Evolutionary conservation across 2,888 invertebrate species (phyloP), one percentile per base, ranked within the genome.

Genomic region (Papilio protenor): DNA sequence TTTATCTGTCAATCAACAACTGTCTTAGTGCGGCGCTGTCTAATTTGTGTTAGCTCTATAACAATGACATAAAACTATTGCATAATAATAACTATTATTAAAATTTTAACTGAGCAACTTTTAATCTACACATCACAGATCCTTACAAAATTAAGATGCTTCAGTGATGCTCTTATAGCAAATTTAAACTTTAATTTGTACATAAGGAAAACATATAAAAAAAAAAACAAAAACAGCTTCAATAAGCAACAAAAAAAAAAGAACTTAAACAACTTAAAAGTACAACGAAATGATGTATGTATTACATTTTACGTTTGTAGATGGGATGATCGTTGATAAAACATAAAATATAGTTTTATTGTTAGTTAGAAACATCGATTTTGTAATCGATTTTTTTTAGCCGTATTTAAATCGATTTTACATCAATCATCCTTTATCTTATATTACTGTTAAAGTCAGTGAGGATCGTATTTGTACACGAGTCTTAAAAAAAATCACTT

Each of bases 41-140:
- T 57, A 66, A 11, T 57, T 2, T 40, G 21, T 73, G 55, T 72
- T 59, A 45, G 33, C 33, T 77, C 49, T 75, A 72, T 69, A 78
- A 78, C 71, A 72, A 71, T 27, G 75, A 76, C 73, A 84, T 84
- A 85, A 82, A 85, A 83, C 83, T 87, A 87, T 83, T 77, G 81
- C 81, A 82, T 81, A 77, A 80, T 83, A 85, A 85, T 83, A 86
- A 84, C 83, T 82, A 84, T 81, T 82, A 66, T 88, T 89, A 91
- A 91, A 91, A 89, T 90, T 89, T 89, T 82, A 89, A 92, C 85
- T 93, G 92, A 93, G 93, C 92, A 93, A 92, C 89, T 86, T 88
- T 90, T 87, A 85, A 81, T 86, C 85, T 86, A 85, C 86, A 87
- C 81, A 91, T 91, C 91, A 91, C 90, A 91, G 90, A 87, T 87